Percentiles rank a stretch among this genome's conserved stretches.
These are phyloP conservation scores for Crocodylus rhombifer DNA, from an alignment of 2,797 vertebrate genomes.

Conservation along the genomic window DNA sequence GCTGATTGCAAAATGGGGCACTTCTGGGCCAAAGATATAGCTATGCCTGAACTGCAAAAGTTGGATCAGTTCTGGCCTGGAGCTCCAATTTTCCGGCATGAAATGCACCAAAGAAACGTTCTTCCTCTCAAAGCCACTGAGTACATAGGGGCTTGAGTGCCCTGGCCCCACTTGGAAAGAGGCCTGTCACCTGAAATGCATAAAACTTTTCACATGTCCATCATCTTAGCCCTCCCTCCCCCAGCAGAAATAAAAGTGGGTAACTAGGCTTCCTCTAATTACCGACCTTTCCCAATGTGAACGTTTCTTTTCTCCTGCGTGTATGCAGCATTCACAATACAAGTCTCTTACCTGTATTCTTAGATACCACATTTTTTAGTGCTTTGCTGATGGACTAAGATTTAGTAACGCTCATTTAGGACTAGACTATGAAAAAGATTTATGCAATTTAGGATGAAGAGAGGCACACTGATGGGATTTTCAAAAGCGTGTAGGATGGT, in stretches of 20 bases:
- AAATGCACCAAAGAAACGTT: too few relatives aligned
- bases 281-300: slow-evolving; percentile 7
- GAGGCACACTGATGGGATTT: background rate
- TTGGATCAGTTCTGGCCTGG: fast-evolving
- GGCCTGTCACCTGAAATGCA: too few relatives aligned
- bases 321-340: fast-evolving
- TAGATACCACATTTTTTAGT: background rate
- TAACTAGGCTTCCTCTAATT: background rate
- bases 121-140: too few relatives aligned
- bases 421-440: background rate
- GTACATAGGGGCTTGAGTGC: too few relatives aligned
- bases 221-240: too few relatives aligned
- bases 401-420: background rate
- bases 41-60: background rate
- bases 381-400: background rate
- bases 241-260: too few relatives aligned
- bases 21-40: too few relatives aligned
- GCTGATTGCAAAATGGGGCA: background rate
- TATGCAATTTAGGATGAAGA: background rate
- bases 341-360: fast-evolving
- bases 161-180: too few relatives aligned
- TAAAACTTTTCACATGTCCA: too few relatives aligned
- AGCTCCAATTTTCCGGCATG: background rate
- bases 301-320: background rate
- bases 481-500: background rate